Evolutionary conservation across 2,113 vertebrate species (phyloP).

Genomic region (Glaucomys volans): DNA sequence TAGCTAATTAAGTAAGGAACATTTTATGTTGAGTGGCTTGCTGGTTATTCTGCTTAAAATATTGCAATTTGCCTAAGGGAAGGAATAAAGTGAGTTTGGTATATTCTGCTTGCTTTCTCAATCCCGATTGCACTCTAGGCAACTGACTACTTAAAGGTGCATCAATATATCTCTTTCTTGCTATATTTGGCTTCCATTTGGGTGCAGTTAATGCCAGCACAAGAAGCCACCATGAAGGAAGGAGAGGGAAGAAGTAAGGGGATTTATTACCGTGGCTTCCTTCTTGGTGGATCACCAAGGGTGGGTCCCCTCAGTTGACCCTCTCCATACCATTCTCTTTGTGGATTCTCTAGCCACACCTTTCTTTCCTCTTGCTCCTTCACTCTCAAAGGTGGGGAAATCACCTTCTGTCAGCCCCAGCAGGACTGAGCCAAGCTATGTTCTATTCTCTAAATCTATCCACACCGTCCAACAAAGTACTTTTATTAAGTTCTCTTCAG

Average conservation of each 20-base stretch:
- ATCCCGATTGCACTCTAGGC: background rate
- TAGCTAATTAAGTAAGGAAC: background rate
- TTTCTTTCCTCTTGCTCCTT: background rate
- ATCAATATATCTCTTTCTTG: no score
- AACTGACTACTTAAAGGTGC: no score
- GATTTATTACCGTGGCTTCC: background rate
- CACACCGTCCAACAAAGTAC: background rate
- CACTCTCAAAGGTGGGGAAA: background rate
- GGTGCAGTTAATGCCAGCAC: background rate
- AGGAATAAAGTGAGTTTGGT: background rate
- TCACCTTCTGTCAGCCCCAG: accelerated
- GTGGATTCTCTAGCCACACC: accelerated
- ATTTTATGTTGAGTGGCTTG: background rate
- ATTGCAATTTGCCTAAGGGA: background rate
- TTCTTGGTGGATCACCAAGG: background rate
- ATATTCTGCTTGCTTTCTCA: background rate
- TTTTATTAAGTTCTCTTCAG: background rate
- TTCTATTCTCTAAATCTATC: background rate
- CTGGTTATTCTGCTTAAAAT: background rate
- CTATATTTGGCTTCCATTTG: background rate
- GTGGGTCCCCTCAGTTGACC: no score
- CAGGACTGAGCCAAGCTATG: accelerated
- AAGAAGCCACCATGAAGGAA: background rate
- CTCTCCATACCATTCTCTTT: background rate
- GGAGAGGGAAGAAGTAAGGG: background rate